phyloP scores from a whole-genome alignment of 1,140 invertebrate genomes.

The Chrysopa pallens region DNA sequence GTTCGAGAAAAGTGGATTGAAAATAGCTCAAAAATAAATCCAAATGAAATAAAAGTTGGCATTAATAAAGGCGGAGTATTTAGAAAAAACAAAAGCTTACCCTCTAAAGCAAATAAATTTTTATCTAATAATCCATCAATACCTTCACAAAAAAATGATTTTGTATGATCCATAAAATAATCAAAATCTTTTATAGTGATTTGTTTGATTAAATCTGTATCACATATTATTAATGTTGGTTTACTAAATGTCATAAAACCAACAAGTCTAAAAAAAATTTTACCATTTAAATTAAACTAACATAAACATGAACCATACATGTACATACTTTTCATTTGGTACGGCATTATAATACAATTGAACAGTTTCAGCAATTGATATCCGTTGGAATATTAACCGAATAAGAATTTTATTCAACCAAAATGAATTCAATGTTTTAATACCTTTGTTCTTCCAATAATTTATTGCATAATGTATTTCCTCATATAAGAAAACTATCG shows the following conservation, averaged over 20 bases:
- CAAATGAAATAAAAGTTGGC: background rate
- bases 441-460: too few relatives aligned
- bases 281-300: too few relatives aligned
- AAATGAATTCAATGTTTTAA: too few relatives aligned
- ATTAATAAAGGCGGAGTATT: background rate
- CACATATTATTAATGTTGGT: constrained; percentile 16
- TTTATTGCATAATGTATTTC: too few relatives aligned
- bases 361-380: too few relatives aligned
- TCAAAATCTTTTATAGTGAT: constrained; percentile 19
- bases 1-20: too few relatives aligned
- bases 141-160: constrained; percentile 6
- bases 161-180: constrained; percentile 19
- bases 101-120: constrained; percentile 16
- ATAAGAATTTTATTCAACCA: too few relatives aligned
- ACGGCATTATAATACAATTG: too few relatives aligned
- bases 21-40: background rate
- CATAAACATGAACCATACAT: too few relatives aligned
- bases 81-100: constrained; percentile 3
- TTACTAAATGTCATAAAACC: constrained; percentile 8
- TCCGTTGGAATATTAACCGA: too few relatives aligned
- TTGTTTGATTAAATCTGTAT: constrained; percentile 19
- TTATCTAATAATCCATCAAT: constrained; percentile 17
- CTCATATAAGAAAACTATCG: too few relatives aligned
- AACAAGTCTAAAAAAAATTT: background rate
- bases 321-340: too few relatives aligned